These are phyloP conservation scores for Podocnemis expansa DNA, from an alignment of 2,113 vertebrate species.

Conservation along the genomic window DNA sequence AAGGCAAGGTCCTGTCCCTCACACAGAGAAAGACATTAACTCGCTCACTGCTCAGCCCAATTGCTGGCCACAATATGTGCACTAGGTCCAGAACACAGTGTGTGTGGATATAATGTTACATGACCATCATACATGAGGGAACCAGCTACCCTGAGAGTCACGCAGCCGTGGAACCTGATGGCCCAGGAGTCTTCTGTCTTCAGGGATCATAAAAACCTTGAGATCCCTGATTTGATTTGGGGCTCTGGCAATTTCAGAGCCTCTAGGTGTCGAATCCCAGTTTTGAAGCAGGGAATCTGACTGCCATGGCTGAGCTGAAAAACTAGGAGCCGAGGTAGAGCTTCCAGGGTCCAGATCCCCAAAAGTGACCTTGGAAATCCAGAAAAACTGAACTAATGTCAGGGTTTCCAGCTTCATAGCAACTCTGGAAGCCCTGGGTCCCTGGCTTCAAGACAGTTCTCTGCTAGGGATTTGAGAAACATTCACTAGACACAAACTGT, in stretches of 20 bases:
- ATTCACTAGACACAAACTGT: not conserved
- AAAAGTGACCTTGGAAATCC: not conserved
- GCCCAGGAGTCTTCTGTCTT: not conserved
- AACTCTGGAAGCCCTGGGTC: not conserved
- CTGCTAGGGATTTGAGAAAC: not conserved
- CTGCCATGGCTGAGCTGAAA: no score
- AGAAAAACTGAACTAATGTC: not conserved
- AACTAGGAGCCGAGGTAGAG: no score
- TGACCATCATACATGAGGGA: not conserved
- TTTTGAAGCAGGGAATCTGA: no score
- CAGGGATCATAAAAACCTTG: not conserved
- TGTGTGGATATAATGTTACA: not conserved
- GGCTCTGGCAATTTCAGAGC: not conserved
- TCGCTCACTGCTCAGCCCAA: not conserved
- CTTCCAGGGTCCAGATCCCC: not conserved
- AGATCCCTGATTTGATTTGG: not conserved
- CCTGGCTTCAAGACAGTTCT: not conserved
- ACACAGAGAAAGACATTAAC: not conserved
- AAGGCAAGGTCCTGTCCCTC: constrained; percentile 20
- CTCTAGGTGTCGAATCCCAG: not conserved
- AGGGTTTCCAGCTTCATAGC: not conserved
- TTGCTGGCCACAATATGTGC: not conserved
- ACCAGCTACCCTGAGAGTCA: not conserved
- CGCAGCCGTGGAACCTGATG: not conserved
- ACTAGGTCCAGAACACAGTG: not conserved